Percentiles rank a stretch among this genome's conserved stretches.
Conservation (phyloP, 2,888 invertebrate species). For the Plagiodera versicolora region DNA sequence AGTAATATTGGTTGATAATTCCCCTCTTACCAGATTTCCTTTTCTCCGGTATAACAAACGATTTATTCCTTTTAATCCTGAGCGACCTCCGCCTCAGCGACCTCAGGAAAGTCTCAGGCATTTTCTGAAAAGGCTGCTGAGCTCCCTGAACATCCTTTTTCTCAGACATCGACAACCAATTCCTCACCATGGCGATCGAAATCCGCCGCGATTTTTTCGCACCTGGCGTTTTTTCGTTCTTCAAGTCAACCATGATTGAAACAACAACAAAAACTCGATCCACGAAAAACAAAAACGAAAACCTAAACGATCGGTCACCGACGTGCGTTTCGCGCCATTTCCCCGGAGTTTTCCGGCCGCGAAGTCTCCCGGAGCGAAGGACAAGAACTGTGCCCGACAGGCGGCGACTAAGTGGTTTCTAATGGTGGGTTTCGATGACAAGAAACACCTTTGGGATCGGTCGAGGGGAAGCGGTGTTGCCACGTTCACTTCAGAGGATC, state of each 20-base stretch:
- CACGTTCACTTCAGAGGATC: neutral
- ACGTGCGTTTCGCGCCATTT: too few relatives aligned
- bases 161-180: conserved; percentile 69
- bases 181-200: conserved; percentile 71
- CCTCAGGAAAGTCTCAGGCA: conserved; percentile 75
- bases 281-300: too few relatives aligned
- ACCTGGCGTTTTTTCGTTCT: conserved; percentile 47
- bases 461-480: conserved; percentile 1
- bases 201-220: conserved; percentile 51
- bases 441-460: conserved; percentile 2
- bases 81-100: conserved; percentile 72
- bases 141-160: conserved; percentile 43
- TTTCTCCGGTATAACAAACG: conserved; percentile 73
- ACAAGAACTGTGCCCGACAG: neutral
- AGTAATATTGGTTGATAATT: too few relatives aligned
- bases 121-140: conserved; percentile 54
- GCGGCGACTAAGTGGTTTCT: conserved; percentile 14
- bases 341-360: neutral
- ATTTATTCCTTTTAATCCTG: conserved; percentile 74
- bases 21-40: conserved; percentile 76
- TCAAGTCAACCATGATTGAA: conserved; percentile 54
- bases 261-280: too few relatives aligned
- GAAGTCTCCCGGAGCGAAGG: neutral
- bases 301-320: too few relatives aligned
- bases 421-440: conserved; percentile 14